phyloP scores from a whole-genome alignment of 2,797 vertebrate species.

The Sylvilagus floridanus region DNA sequence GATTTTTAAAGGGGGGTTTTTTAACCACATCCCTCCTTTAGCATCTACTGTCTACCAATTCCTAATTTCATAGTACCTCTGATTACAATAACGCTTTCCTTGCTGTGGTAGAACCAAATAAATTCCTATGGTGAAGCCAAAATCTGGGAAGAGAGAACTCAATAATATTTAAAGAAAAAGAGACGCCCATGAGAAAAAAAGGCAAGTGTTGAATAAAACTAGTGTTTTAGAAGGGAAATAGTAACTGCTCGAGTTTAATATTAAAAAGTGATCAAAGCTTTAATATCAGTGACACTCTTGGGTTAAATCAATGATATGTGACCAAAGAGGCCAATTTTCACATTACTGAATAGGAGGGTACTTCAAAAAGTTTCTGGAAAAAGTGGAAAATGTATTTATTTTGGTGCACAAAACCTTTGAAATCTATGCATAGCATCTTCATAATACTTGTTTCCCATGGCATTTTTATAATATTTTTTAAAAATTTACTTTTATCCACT shows the following conservation, averaged over 20 bases:
- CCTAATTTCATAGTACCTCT: conserved; percentile 6
- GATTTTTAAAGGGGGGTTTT: conserved; percentile 76
- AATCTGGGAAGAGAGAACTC: conserved; percentile 50
- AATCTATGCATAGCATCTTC: too few relatives aligned
- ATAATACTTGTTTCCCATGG: too few relatives aligned
- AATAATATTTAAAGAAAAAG: not conserved
- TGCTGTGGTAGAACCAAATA: conserved; percentile 37
- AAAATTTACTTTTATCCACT: too few relatives aligned
- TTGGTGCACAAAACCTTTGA: too few relatives aligned
- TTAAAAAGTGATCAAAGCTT: conserved; percentile 37
- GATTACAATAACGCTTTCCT: conserved; percentile 48
- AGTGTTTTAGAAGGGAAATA: conserved; percentile 22
- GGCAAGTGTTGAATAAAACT: conserved; percentile 30
- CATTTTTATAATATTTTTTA: too few relatives aligned
- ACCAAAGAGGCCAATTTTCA: conserved; percentile 42
- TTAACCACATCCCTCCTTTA: conserved; percentile 57
- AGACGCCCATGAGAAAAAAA: conserved; percentile 1
- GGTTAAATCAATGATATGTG: not conserved
- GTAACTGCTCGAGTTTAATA: conserved; percentile 40
- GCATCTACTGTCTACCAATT: conserved; percentile 55
- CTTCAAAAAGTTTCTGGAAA: not conserved
- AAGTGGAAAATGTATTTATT: too few relatives aligned
- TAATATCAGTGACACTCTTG: not conserved
- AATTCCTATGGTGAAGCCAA: conserved; percentile 27
- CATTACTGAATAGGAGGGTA: not conserved